Evolutionary conservation across 1,140 invertebrate genomes (phyloP).

Genomic region (Eubasilissa regina): DNA sequence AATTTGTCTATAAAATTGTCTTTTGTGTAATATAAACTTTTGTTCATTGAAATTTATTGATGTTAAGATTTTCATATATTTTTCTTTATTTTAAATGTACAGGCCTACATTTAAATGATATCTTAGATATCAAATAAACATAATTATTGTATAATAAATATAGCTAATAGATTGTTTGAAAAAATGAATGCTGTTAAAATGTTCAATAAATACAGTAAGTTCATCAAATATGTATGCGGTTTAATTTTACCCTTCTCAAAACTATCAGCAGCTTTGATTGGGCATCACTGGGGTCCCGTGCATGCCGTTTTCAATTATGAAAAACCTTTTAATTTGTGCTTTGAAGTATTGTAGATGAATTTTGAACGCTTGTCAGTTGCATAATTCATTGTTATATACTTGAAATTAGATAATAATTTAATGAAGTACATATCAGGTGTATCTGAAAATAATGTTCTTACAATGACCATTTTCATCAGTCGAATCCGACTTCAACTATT

Average conservation of each 20-base stretch:
- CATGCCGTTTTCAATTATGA: too few relatives aligned
- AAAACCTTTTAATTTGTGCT: too few relatives aligned
- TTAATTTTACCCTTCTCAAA: constrained; percentile 6
- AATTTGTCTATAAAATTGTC: neutral
- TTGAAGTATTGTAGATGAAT: too few relatives aligned
- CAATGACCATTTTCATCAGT: too few relatives aligned
- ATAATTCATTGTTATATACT: too few relatives aligned
- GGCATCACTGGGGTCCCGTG: too few relatives aligned
- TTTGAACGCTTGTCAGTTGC: too few relatives aligned
- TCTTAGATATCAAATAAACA: constrained; percentile 55
- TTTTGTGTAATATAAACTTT: constrained; percentile 43
- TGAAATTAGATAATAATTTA: neutral
- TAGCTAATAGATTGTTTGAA: constrained; percentile 60
- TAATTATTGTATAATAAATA: constrained; percentile 58
- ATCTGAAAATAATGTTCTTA: neutral
- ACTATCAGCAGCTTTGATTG: too few relatives aligned
- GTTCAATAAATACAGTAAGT: constrained; percentile 52
- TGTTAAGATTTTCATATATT: constrained; percentile 42
- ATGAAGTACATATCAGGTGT: neutral
- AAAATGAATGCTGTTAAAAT: constrained; percentile 46
- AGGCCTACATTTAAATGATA: constrained; percentile 58
- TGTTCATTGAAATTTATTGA: constrained; percentile 44
- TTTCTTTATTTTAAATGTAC: constrained; percentile 58
- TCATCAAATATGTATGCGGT: constrained; percentile 35
- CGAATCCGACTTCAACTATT: too few relatives aligned